Evolutionary conservation across 2,797 vertebrate species (phyloP).

Genomic region (Benthosema pterotum): DNA sequence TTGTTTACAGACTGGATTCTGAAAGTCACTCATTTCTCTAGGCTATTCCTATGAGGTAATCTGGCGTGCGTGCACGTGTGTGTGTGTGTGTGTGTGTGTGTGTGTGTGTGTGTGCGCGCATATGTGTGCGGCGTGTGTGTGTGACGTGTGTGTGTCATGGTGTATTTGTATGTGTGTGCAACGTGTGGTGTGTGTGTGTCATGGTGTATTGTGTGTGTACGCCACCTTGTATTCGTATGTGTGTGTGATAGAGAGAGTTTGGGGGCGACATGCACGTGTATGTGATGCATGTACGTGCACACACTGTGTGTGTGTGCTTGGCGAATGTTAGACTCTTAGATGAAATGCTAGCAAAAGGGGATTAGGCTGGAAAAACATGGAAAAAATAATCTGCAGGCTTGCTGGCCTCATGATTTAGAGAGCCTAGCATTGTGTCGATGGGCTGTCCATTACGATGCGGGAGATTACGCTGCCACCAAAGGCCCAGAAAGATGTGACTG

Average conservation of each 20-base stretch:
- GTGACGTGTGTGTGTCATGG: neutral
- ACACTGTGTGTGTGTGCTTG: conserved; percentile 11
- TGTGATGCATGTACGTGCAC: neutral
- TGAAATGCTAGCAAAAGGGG: conserved; percentile 66
- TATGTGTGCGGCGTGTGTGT: neutral
- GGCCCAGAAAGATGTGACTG: neutral
- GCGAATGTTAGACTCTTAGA: conserved; percentile 54
- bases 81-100: conserved; percentile 18
- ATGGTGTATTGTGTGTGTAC: neutral
- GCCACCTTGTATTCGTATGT: conserved; percentile 1
- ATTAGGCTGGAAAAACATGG: conserved; percentile 67
- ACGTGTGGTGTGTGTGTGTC: conserved; percentile 9
- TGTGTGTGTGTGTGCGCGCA: neutral
- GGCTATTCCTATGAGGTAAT: conserved; percentile 43
- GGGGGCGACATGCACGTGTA: neutral
- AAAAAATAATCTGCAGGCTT: conserved; percentile 67
- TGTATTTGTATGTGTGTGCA: conserved; percentile 27
- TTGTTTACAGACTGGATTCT: conserved; percentile 28
- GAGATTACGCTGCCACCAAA: conserved; percentile 20
- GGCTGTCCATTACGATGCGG: conserved; percentile 29
- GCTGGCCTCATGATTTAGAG: conserved; percentile 60
- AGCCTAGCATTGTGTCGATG: conserved; percentile 49
- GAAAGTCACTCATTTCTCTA: conserved; percentile 1
- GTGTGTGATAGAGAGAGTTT: conserved; percentile 17
- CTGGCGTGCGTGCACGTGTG: conserved; percentile 32